Base-by-base conservation (phyloP, 2,888 invertebrate genomes). In the Platycnemis pennipes region DNA sequence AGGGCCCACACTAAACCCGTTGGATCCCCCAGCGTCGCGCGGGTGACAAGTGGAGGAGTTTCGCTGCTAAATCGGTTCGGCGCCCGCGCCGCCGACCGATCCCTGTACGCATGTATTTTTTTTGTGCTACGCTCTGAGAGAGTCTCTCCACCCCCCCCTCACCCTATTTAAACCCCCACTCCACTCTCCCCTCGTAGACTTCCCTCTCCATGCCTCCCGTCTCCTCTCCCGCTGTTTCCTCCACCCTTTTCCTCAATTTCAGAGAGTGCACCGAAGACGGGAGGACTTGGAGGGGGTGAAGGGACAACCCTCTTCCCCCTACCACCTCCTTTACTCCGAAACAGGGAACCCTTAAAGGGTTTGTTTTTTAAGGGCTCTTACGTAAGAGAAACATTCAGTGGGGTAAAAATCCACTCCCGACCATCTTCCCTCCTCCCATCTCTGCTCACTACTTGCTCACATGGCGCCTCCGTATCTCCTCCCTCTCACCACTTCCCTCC, bases 181-280 rank as follows among this genome's bases (percentile, higher is more conserved):
- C 69, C 31, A 31, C 22, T 8, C 69, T n/a, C 69, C n/a, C 31
- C 56, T 0, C 11, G 37, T 88, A 22, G 44, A 44, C 22, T 42
- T 46, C 26, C 45, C 49, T 44, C 0, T 13, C n/a, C 63, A 8
- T 5, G 7, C 22, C 42, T 63, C 3, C 26, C 42, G 44, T 8
- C 42, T 49, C 49, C 56, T 22, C 56, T 22, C 53, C 46, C 16
- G 16, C 42, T 42, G 37, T 37, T 3, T 37, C 2, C 53, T 37
- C 89, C 56, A 44, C 63, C 88, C 49, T 45, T 26, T 87, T 88
- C 91, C 91, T 91, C 91, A 91, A 91, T 91, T 91, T 91, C 91
- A 91, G 91, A 56, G 91, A 89, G 89, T 89, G 89, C 89, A 56
- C 91, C 63, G n/a, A n/a, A n/a, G n/a, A n/a, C n/a, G n/a, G n/a